Conservation (phyloP, 1,140 invertebrate species). For the Drosophila trapezifrons region DNA sequence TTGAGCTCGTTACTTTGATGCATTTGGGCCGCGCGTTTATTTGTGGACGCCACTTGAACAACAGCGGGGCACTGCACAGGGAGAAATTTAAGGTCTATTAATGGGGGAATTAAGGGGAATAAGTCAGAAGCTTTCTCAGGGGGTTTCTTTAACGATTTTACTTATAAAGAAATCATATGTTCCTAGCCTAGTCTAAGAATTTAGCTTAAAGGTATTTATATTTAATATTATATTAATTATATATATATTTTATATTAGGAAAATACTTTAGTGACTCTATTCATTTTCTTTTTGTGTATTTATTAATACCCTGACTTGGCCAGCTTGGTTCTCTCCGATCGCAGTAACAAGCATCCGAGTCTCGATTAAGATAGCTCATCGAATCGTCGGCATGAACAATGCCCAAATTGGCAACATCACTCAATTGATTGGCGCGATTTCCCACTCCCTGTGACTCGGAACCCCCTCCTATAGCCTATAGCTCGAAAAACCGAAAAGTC, state of each 20-base stretch:
- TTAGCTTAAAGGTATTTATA: no score
- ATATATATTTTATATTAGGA: neutral
- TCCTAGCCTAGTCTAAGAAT: neutral
- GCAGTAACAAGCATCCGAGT: constrained; percentile 17
- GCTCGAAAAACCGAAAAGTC: constrained; percentile 2
- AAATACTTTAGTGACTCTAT: fast-evolving
- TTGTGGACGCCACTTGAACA: constrained; percentile 68
- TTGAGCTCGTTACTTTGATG: constrained; percentile 83
- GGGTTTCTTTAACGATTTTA: no score
- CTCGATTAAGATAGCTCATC: constrained; percentile 44
- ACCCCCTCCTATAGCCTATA: neutral
- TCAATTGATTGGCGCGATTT: constrained; percentile 71
- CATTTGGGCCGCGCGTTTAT: constrained; percentile 78
- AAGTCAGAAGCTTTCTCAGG: neutral
- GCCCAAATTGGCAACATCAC: constrained; percentile 69
- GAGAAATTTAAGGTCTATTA: neutral
- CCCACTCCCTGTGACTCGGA: constrained; percentile 1
- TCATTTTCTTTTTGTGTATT: constrained; percentile 16
- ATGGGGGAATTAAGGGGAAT: neutral
- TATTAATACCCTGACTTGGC: neutral
- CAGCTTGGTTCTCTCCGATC: constrained; percentile 26
- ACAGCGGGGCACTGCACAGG: constrained; percentile 63
- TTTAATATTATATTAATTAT: neutral
- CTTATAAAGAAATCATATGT: neutral
- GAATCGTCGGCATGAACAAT: constrained; percentile 37